Evolutionary conservation across 2,888 invertebrate genomes (phyloP).

Genomic region (Clistopyga incitator): DNA sequence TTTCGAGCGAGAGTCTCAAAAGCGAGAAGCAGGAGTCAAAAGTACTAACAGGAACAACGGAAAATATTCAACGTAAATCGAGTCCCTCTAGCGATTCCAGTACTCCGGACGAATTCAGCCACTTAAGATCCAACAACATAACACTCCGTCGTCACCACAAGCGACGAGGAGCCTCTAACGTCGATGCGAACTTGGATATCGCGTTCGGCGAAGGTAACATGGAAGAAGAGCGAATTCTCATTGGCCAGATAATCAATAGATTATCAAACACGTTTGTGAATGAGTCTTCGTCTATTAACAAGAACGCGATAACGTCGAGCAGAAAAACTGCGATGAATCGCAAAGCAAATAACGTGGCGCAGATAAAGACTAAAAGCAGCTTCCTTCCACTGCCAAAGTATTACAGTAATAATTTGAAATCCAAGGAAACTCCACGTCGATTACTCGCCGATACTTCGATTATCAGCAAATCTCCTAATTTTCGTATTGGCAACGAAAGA

Average conservation of each 20-base stretch:
- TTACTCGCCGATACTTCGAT: constrained; percentile 72
- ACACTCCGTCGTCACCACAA: constrained; percentile 61
- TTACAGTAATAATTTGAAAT: constrained; percentile 41
- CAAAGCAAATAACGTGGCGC: neutral
- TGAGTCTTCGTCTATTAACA: constrained; percentile 55
- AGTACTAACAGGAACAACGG: neutral
- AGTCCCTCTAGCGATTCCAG: constrained; percentile 9
- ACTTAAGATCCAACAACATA: constrained; percentile 55
- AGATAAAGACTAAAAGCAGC: constrained; percentile 33
- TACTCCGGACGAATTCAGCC: constrained; percentile 23
- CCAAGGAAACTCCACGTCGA: constrained; percentile 4
- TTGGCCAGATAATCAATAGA: constrained; percentile 75
- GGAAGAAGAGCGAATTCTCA: constrained; percentile 73
- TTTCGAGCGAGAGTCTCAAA: neutral
- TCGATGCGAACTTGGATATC: neutral
- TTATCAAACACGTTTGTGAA: constrained; percentile 73
- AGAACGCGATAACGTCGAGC: constrained; percentile 12
- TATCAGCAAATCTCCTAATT: constrained; percentile 80
- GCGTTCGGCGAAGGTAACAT: constrained; percentile 34
- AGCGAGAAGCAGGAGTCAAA: neutral
- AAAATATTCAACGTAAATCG: neutral
- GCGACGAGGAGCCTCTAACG: neutral
- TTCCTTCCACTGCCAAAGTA: constrained; percentile 55
- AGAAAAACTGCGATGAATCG: constrained; percentile 35
- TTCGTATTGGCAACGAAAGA: constrained; percentile 49